Percentiles rank a stretch among this genome's conserved stretches.
Conservation (phyloP, 2,113 vertebrate species). For the Catharus fuscescens region DNA sequence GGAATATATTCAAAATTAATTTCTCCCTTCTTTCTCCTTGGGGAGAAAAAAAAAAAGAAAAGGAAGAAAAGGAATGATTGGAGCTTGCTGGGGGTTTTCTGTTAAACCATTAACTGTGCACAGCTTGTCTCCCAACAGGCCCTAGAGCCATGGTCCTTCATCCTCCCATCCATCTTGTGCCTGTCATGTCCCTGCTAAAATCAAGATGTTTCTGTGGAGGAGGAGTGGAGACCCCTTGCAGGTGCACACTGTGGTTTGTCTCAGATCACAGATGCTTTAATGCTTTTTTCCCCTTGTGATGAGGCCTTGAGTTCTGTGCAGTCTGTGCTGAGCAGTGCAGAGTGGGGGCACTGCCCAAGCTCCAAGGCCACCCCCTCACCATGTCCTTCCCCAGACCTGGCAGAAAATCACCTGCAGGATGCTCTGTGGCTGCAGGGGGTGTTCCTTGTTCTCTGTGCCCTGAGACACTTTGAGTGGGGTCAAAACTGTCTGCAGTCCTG, state of each 20-base stretch:
- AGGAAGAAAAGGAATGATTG: neutral
- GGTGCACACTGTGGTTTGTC: neutral
- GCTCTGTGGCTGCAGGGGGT: neutral
- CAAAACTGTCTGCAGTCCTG: neutral
- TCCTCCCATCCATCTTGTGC: neutral
- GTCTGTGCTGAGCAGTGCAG: neutral
- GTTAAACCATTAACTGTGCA: neutral
- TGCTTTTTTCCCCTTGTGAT: neutral
- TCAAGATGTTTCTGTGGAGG: neutral
- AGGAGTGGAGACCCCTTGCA: neutral
- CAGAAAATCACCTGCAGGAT: neutral
- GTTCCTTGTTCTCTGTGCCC: neutral
- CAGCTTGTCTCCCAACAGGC: neutral
- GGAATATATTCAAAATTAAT: neutral
- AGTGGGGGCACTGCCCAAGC: neutral
- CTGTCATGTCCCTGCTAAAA: neutral
- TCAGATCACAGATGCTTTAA: neutral
- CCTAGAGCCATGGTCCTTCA: neutral
- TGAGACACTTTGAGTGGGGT: neutral
- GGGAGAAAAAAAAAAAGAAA: accelerated
- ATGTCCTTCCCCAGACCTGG: neutral
- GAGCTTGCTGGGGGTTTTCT: neutral
- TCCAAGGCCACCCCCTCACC: accelerated
- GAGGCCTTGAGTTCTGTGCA: neutral
- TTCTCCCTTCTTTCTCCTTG: neutral